These are phyloP conservation scores for Encarsia formosa DNA, from an alignment of 2,888 invertebrate genomes.

Conservation along the genomic window DNA sequence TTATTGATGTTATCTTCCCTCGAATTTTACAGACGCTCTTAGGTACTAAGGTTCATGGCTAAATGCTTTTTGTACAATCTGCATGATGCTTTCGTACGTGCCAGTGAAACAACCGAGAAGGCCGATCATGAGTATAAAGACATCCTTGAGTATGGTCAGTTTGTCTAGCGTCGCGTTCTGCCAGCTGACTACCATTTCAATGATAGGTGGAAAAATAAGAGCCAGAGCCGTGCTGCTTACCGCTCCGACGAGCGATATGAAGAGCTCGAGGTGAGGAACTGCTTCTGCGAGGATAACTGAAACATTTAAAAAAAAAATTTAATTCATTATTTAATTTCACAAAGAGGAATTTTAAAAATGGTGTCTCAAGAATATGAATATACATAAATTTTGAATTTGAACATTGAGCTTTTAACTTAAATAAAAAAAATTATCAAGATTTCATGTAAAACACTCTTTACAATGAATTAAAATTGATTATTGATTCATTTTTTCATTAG, in stretches of 20 bases:
- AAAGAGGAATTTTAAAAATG: too few relatives aligned
- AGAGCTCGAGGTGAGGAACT: constrained; percentile 79
- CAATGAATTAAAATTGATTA: too few relatives aligned
- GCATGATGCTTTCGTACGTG: constrained; percentile 67
- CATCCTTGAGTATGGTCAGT: constrained; percentile 56
- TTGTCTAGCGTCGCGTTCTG: constrained; percentile 56
- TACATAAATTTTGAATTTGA: too few relatives aligned
- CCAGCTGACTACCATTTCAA: constrained; percentile 72
- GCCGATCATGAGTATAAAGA: constrained; percentile 64
- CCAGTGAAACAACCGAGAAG: constrained; percentile 70
- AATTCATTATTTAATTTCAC: too few relatives aligned
- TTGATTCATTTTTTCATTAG: not conserved
- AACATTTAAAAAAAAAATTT: too few relatives aligned
- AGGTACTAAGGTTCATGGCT: constrained; percentile 24
- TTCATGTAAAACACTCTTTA: not conserved
- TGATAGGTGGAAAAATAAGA: constrained; percentile 81
- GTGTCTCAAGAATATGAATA: too few relatives aligned
- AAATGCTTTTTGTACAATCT: constrained; percentile 58
- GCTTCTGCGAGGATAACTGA: constrained; percentile 80
- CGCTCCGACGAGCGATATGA: constrained; percentile 89
- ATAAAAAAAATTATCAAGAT: not conserved
- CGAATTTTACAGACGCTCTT: too few relatives aligned
- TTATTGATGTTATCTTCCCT: constrained; percentile 10
- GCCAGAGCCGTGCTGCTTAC: constrained; percentile 84
- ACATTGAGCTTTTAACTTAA: not conserved